These are phyloP conservation scores for Ochotona curzoniae DNA, from an alignment of 2,113 vertebrate species.

Conservation along the genomic window DNA sequence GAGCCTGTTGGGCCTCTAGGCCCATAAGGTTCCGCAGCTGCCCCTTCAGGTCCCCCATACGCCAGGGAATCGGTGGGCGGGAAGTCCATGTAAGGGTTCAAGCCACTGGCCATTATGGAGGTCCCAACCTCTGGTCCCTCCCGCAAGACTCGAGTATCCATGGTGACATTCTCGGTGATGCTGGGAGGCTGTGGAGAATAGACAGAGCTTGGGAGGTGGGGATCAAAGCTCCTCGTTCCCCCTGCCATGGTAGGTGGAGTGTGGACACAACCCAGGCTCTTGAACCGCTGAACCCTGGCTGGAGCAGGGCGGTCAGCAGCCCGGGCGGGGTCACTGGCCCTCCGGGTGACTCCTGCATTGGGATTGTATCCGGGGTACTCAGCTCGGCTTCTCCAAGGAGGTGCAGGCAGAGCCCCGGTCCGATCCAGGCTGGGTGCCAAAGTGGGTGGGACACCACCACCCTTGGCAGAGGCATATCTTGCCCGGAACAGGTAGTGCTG, in stretches of 20 bases:
- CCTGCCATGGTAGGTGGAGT: conserved; percentile 83
- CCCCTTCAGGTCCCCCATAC: conserved; percentile 56
- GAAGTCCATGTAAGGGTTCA: conserved; percentile 88
- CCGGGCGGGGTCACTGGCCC: conserved; percentile 94
- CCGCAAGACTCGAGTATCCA: conserved; percentile 87
- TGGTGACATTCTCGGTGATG: conserved; percentile 93
- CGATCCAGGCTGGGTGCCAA: conserved; percentile 90
- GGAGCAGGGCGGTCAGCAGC: conserved; percentile 85
- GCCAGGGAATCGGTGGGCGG: conserved; percentile 67
- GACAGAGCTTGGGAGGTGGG: conserved; percentile 86
- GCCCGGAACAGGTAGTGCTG: conserved; percentile 96
- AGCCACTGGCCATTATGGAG: conserved; percentile 83
- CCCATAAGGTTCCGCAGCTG: conserved; percentile 69
- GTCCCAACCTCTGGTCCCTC: conserved; percentile 73
- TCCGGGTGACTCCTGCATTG: conserved; percentile 84
- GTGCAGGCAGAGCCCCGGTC: conserved; percentile 67
- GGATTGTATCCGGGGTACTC: conserved; percentile 88
- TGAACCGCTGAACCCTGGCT: conserved; percentile 92
- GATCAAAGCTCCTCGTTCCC: conserved; percentile 87
- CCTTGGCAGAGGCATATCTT: conserved; percentile 94
- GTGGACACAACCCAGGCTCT: conserved; percentile 90
- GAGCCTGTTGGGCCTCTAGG: conserved; percentile 67
- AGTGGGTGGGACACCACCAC: conserved; percentile 91
- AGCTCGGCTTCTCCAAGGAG: conserved; percentile 82
- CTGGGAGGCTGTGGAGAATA: conserved; percentile 95